These are phyloP conservation scores for Eubasilissa regina DNA, from an alignment of 1,140 invertebrate genomes.

Conservation along the genomic window DNA sequence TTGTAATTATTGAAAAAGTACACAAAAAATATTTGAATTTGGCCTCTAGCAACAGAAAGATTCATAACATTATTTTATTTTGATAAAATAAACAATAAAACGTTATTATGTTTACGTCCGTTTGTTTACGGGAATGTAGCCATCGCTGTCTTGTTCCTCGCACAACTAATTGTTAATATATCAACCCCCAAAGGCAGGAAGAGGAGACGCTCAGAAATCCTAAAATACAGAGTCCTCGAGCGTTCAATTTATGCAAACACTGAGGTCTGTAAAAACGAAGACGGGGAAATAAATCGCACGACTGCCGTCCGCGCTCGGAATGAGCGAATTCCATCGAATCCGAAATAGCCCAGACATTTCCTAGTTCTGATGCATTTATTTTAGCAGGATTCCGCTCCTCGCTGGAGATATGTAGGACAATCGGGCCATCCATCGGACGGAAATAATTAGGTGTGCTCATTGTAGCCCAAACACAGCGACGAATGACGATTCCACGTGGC, in stretches of 20 bases:
- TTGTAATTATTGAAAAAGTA: too few species aligned
- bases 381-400: constrained; percentile 24
- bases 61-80: too few species aligned
- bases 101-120: background rate
- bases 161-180: constrained; percentile 29
- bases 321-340: constrained; percentile 29
- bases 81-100: background rate
- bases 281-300: constrained; percentile 27
- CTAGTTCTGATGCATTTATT: constrained; percentile 41
- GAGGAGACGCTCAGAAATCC: background rate
- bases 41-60: too few species aligned
- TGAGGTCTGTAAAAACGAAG: constrained; percentile 1
- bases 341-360: constrained; percentile 39
- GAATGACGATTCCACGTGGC: background rate
- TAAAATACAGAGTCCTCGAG: background rate
- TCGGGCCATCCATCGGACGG: constrained; percentile 26
- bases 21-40: too few species aligned
- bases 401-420: constrained; percentile 22
- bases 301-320: background rate
- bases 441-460: constrained; percentile 24
- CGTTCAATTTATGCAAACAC: constrained; percentile 30
- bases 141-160: constrained; percentile 25
- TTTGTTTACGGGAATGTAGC: constrained; percentile 8
- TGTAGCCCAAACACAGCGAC: constrained; percentile 17
- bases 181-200: constrained; percentile 1